phyloP scores from a whole-genome alignment of 2,888 invertebrate species.

The Xylota segnis region DNA sequence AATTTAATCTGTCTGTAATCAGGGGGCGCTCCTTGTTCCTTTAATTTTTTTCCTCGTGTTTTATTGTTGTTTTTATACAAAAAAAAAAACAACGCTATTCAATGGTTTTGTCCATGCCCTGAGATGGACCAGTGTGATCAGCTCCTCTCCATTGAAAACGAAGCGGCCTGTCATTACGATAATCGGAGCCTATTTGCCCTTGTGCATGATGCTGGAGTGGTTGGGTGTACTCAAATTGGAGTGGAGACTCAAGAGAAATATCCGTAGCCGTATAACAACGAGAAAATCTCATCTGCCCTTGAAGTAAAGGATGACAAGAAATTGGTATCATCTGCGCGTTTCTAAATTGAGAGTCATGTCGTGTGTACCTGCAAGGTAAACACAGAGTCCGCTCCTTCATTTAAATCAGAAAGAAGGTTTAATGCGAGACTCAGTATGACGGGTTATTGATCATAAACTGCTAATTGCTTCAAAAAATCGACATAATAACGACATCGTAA shows the following conservation, averaged over 20 bases:
- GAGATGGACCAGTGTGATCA: constrained; percentile 61
- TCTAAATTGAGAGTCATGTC: constrained; percentile 54
- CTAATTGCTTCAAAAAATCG: constrained; percentile 57
- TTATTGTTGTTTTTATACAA: constrained; percentile 49
- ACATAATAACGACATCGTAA: constrained; percentile 60
- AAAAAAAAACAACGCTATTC: constrained; percentile 52
- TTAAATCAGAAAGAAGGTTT: constrained; percentile 27
- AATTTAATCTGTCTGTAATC: constrained; percentile 73
- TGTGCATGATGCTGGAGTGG: constrained; percentile 70
- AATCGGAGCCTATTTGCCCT: constrained; percentile 83
- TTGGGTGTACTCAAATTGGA: constrained; percentile 52
- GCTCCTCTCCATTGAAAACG: constrained; percentile 49
- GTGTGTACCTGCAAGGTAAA: constrained; percentile 70
- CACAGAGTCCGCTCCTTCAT: constrained; percentile 46
- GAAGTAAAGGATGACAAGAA: constrained; percentile 37
- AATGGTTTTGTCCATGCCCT: constrained; percentile 38
- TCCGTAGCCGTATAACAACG: constrained; percentile 23
- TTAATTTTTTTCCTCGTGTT: constrained; percentile 7
- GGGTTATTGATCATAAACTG: constrained; percentile 67
- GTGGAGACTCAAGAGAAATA: constrained; percentile 12
- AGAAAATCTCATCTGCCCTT: constrained; percentile 59
- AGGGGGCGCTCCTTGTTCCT: constrained; percentile 52
- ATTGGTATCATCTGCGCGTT: constrained; percentile 50
- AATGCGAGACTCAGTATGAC: constrained; percentile 29
- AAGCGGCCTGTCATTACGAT: constrained; percentile 82